A percentile compares a stretch with the other conserved stretches of the same genome.
These are phyloP conservation scores for Papilio glaucus DNA, from an alignment of 1,140 invertebrate genomes.

Conservation along the genomic window DNA sequence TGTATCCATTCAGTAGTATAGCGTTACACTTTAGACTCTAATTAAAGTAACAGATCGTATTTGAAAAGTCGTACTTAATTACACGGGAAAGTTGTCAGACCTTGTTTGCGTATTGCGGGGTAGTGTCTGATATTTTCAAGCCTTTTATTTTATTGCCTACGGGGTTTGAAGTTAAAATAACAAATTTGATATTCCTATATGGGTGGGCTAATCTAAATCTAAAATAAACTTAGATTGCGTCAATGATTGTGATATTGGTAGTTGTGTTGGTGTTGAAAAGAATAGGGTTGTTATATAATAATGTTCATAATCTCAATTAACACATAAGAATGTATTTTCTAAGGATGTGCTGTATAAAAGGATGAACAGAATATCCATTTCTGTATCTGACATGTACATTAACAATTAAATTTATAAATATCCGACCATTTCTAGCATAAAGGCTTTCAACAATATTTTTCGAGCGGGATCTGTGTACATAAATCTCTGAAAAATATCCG, in stretches of 20 bases:
- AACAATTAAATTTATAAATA: not conserved
- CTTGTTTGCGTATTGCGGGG: not conserved
- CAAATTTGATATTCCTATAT: too few species aligned
- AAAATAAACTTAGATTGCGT: too few species aligned
- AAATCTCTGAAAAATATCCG: slow-evolving; percentile 39
- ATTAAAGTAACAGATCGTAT: slow-evolving; percentile 31
- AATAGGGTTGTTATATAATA: too few species aligned
- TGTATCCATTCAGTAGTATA: slow-evolving; percentile 1
- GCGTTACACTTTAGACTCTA: slow-evolving; percentile 34
- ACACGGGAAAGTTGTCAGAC: not conserved
- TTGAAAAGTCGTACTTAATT: slow-evolving; percentile 29
- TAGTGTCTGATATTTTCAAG: not conserved
- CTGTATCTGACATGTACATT: not conserved
- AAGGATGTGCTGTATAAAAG: too few species aligned
- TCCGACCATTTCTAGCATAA: not conserved
- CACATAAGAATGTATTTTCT: too few species aligned
- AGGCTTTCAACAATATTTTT: slow-evolving; percentile 36
- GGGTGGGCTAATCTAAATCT: too few species aligned
- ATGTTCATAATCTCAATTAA: too few species aligned
- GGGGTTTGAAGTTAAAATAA: too few species aligned
- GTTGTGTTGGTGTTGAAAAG: too few species aligned
- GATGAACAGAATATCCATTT: not conserved
- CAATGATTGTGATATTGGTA: too few species aligned
- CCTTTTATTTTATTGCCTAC: not conserved
- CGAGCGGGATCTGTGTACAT: slow-evolving; percentile 2